phyloP scores from a whole-genome alignment of 2,888 invertebrate genomes.

The Alloscopus bannaensis region DNA sequence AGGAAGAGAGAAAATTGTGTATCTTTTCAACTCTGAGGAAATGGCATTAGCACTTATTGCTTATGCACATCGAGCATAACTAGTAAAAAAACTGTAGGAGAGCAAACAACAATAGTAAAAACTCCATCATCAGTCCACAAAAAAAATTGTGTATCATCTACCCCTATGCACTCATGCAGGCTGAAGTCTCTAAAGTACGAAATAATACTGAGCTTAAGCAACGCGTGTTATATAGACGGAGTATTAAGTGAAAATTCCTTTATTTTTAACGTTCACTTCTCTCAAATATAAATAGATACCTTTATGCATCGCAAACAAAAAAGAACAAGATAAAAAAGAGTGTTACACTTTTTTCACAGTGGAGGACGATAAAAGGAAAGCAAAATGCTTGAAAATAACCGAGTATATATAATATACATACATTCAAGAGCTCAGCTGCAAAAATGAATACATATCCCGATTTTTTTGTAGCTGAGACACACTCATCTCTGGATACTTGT shows the following conservation, averaged over 20 bases:
- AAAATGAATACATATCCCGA: too few relatives aligned
- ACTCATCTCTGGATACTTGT: slow-evolving; percentile 53
- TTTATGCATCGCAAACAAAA: not conserved
- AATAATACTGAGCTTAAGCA: slow-evolving; percentile 23
- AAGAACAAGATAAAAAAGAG: not conserved
- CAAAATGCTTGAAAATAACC: slow-evolving; percentile 10
- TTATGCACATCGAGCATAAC: slow-evolving; percentile 26
- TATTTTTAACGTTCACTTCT: slow-evolving; percentile 32
- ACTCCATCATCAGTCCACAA: slow-evolving; percentile 49
- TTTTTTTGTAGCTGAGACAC: not conserved
- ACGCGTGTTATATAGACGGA: slow-evolving; percentile 21
- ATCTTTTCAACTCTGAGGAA: slow-evolving; percentile 33
- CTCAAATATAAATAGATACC: slow-evolving; percentile 7
- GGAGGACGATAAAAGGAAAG: slow-evolving; percentile 6
- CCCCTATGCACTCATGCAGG: slow-evolving; percentile 43
- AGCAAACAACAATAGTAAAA: slow-evolving; percentile 56
- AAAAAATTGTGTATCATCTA: slow-evolving; percentile 44
- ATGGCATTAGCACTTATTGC: slow-evolving; percentile 42
- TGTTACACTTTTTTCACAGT: not conserved
- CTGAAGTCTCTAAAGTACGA: slow-evolving; percentile 14
- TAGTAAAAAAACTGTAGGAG: slow-evolving; percentile 39
- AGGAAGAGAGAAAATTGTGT: slow-evolving; percentile 42
- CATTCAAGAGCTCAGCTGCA: not conserved
- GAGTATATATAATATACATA: slow-evolving; percentile 9
- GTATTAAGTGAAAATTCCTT: slow-evolving; percentile 53